phyloP scores from a whole-genome alignment of 2,113 vertebrate species.

The Amazona guildingii region DNA sequence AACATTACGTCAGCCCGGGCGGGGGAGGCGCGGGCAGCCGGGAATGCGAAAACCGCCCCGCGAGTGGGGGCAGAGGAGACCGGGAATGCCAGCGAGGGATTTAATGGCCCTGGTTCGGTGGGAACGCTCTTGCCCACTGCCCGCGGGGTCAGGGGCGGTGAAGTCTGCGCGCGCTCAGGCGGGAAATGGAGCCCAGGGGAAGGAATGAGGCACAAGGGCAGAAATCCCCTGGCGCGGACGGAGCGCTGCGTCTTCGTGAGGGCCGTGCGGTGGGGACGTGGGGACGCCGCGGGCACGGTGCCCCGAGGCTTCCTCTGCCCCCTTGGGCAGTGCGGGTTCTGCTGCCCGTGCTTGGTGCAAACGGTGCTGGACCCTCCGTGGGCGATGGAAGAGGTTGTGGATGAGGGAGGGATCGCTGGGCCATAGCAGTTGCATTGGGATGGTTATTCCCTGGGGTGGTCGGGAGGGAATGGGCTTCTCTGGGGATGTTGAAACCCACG shows the following conservation, averaged over 20 bases:
- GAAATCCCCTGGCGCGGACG: neutral
- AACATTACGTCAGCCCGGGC: conserved; percentile 64
- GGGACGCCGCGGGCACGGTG: neutral
- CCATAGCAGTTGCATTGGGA: fast-evolving
- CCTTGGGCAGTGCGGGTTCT: fast-evolving
- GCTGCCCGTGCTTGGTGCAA: fast-evolving
- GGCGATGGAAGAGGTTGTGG: neutral
- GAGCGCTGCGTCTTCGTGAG: neutral
- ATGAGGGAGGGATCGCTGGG: fast-evolving
- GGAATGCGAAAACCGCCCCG: neutral
- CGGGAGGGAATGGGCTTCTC: neutral
- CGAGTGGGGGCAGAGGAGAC: conserved; percentile 41
- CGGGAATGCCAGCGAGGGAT: conserved; percentile 32
- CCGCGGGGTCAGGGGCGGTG: conserved; percentile 55
- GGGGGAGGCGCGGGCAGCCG: conserved; percentile 13
- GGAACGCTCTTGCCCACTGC: conserved; percentile 52
- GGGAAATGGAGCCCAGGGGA: conserved; percentile 58
- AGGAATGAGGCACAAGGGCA: conserved; percentile 1
- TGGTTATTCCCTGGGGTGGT: fast-evolving
- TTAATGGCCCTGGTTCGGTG: conserved; percentile 58
- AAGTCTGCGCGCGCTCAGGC: conserved; percentile 48
- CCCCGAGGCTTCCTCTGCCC: neutral
- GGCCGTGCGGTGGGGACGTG: fast-evolving
- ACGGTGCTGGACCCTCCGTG: fast-evolving
- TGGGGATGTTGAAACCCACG: neutral